Evolutionary conservation across 2,797 vertebrate species (phyloP), one percentile per base, ranked within the genome.

Genomic region (Setipinna tenuifilis): DNA sequence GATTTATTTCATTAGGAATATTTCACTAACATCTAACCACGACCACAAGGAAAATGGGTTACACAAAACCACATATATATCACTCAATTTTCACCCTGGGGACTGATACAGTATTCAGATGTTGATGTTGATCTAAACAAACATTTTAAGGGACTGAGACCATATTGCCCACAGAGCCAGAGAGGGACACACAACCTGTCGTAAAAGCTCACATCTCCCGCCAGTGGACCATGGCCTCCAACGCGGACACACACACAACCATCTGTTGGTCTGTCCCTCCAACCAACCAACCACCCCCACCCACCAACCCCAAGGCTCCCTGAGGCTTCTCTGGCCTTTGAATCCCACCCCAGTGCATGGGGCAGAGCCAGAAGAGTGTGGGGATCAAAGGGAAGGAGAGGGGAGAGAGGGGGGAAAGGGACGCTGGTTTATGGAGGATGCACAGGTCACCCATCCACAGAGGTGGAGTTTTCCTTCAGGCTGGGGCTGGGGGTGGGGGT

Each of bases 291-390:
- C 31, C 28, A 14, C 28, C 65, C 28, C 31, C 31, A 16, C 31
- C 65, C 61, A 59, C 62, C 28, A 83, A 83, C 78, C 2, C 0
- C 80, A 31, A 81, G 57, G 17, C 89, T 91, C 93, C 93, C 94
- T 12, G 85, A 92, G 92, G 92, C 90, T 91, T 85, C 88, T 86
- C 92, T 23, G 46, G 82, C 86, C 92, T 94, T 94, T 93, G 92
- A 95, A 88, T 93, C 89, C 88, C 87, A 93, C 93, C 94, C 94
- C 93, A 94, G 93, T 94, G 93, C 31, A 17, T 86, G 80, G 84
- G 90, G 87, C 88, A 87, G 87, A 88, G 92, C 87, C 89, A 75
- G 82, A 68, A 83, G 75, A 83, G 83, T 82, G 84, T 16, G 16
- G 54, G 84, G 87, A 91, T 91, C 89, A 91, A 91, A 91, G 90